Base-by-base conservation (phyloP, 2,888 invertebrate species). In the Elysia crispata region DNA sequence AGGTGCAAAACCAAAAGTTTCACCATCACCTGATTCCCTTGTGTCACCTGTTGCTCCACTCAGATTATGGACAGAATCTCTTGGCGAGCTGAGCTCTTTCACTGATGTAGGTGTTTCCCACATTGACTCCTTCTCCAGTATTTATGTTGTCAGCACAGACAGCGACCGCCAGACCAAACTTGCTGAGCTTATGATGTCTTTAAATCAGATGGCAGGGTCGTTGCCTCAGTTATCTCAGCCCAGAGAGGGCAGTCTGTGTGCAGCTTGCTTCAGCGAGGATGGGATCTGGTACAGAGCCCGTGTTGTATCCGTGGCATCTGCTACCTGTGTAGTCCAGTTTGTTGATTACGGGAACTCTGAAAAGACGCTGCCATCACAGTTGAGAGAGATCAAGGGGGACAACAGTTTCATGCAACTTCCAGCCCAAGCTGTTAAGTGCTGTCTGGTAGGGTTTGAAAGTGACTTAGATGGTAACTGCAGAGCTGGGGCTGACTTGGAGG, bases 361-460 rank as follows among this genome's bases (percentile, higher is more conserved):
- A 6, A 49, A 76, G 41, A 30, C 60, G 28, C 28, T 28, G 20
- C 3, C 79, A n/a, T 66, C 69, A 41, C 54, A 79, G 18, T 64
- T 83, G 25, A 82, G 86, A 57, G 82, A 84, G 50, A 79, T 86
- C 3, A 41, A 3, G 41, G 41, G 41, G 11, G 76, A 74, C 1
- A 50, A 82, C 15, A 8, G 77, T 18, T 85, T 84, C 77, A 75
- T 31, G 25, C 70, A 74, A 1, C 30, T 88, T 28, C 83, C 89
- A n/a, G 82, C 81, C 1, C 88, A 88, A 76, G 87, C 86, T 18
- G 82, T 90, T 5, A 66, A 74, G 25, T 89, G 89, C 79, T 77
- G 83, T 57, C 75, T 88, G 49, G 49, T 75, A 73, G 85, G 84
- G 15, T 74, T 87, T 31, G 70, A 74, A 15, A 15, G 33, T n/a